Evolutionary conservation across 1,140 invertebrate genomes (phyloP), one percentile per base, ranked within the genome.

Genomic region (Drosophila asahinai): DNA sequence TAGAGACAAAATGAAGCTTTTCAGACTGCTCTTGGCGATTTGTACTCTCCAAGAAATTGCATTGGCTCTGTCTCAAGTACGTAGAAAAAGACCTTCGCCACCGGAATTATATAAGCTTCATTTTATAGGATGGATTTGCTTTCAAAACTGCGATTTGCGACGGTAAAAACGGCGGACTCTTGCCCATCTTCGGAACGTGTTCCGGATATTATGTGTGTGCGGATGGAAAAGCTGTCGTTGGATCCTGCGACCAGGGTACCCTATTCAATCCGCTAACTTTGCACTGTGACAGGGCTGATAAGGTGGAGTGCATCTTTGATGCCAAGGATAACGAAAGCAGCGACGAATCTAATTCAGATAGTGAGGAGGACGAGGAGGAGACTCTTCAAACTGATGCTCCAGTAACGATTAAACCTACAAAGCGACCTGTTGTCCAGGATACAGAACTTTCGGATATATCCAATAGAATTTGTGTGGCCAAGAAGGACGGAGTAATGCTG

Each of bases 171-270:
- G 91, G 86, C 5, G 77, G 55, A 12, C 42, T 87, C 2, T 61
- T 91, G 25, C 91, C 91, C 3, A 92, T 92, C 74, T 81, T 81
- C 62, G 91, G 91, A 12, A 83, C 77, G 3, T 92, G 91, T 27
- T 74, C 49, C 5, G 83, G 74, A 25, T 92, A 91, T 33, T 92
- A 83, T 51, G 65, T 92, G 17, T 92, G 91, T 22, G 77, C 83
- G 11, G 66, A 87, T 60, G 91, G 91, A 17, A 80, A 68, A 15
- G 91, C 91, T 38, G 71, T 92, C 19, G 77, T 78, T 9, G 84
- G 83, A 19, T 76, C 86, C 17, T 92, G 91, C 27, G 83, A 80
- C 9, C 43, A 48, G 9, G 65, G 67, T 15, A 81, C 66, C 52
- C 61, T 73, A 30, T 92, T 92, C 22, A 83, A 92, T 68, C 55